phyloP scores from a whole-genome alignment of 2,113 vertebrate species.

The Gambusia holbrooki region DNA sequence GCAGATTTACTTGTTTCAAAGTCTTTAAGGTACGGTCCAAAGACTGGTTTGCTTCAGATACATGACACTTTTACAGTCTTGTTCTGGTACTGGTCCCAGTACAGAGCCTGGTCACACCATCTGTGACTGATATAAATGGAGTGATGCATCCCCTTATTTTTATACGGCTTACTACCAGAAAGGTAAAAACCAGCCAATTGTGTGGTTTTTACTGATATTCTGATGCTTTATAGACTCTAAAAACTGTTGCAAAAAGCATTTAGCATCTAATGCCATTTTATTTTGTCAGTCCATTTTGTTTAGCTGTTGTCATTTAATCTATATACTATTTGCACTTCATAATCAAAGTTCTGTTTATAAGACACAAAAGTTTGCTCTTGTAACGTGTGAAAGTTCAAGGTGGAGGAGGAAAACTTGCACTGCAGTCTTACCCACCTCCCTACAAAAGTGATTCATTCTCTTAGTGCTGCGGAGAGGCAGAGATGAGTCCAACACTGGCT shows the following conservation, averaged over 20 bases:
- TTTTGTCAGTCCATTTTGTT: no score
- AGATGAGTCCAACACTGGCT: slow-evolving; percentile 8
- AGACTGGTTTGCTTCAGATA: neutral
- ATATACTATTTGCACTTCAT: no score
- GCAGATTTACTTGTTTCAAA: no score
- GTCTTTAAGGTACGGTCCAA: no score
- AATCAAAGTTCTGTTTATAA: no score
- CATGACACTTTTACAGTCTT: neutral
- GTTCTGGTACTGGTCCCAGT: neutral
- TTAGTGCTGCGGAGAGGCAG: slow-evolving; percentile 9
- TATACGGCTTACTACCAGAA: neutral
- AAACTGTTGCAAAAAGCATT: no score
- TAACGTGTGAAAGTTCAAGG: neutral
- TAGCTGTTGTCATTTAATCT: no score
- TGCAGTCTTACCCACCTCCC: neutral
- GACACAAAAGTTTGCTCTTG: no score
- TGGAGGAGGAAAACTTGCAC: neutral
- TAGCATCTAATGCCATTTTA: no score
- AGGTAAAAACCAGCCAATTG: neutral
- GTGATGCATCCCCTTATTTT: neutral
- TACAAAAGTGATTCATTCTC: slow-evolving; percentile 7
- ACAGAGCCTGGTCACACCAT: neutral
- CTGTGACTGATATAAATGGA: neutral
- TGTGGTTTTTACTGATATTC: no score
- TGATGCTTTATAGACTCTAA: no score